Evolutionary conservation across 2,888 invertebrate genomes (phyloP).

Genomic region (Epistrophella euchroma): DNA sequence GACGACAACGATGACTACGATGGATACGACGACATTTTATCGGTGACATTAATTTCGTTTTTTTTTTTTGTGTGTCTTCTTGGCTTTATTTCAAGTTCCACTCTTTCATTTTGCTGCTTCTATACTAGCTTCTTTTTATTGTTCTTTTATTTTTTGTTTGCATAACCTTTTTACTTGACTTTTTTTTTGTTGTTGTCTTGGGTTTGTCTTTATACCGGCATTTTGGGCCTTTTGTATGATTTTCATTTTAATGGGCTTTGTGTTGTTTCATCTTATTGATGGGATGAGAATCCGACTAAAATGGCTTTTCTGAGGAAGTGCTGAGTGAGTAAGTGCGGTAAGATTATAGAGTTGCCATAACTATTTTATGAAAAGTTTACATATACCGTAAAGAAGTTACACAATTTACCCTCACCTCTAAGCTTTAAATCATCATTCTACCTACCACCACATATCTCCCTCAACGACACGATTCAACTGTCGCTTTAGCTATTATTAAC

Average conservation of each 20-base stretch:
- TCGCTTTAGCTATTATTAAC: too few species aligned
- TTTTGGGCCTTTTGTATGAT: conserved; percentile 72
- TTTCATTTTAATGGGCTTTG: conserved; percentile 73
- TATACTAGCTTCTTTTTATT: conserved; percentile 49
- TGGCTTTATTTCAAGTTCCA: conserved; percentile 63
- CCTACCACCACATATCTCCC: too few species aligned
- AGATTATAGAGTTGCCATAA: conserved; percentile 48
- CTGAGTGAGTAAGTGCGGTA: conserved; percentile 54
- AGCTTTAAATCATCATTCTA: too few species aligned
- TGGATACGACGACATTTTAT: conserved; percentile 76
- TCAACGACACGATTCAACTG: too few species aligned
- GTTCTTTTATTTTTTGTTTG: conserved; percentile 63
- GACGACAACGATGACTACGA: conserved; percentile 67
- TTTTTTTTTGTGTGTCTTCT: conserved; percentile 26
- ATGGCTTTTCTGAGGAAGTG: conserved; percentile 65
- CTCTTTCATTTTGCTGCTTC: conserved; percentile 55
- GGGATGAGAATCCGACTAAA: conserved; percentile 65
- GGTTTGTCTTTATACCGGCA: conserved; percentile 55
- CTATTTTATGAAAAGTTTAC: background rate
- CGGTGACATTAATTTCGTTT: conserved; percentile 73
- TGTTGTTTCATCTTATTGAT: conserved; percentile 73
- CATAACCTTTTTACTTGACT: conserved; percentile 33
- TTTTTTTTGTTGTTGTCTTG: conserved; percentile 31
- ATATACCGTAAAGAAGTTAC: too few species aligned
- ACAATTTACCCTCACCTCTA: too few species aligned